Evolutionary conservation across 2,113 vertebrate species (phyloP).

Genomic region (Grallaria varia): DNA sequence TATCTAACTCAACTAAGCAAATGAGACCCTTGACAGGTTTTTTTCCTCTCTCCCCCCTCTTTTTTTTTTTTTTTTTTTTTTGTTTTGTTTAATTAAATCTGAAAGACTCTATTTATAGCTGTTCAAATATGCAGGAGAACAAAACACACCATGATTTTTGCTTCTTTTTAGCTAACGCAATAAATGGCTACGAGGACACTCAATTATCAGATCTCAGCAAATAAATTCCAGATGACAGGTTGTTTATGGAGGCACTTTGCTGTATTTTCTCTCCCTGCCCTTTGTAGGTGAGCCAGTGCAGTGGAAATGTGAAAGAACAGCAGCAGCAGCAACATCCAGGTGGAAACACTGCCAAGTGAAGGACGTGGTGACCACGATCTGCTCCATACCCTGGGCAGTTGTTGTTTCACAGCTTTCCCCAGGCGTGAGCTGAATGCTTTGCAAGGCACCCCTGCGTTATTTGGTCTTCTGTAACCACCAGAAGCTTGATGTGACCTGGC

Average conservation of each 20-base stretch:
- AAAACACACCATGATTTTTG: background rate
- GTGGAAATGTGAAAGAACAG: background rate
- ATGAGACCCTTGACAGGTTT: background rate
- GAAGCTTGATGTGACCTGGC: background rate
- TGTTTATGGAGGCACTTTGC: background rate
- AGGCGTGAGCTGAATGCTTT: background rate
- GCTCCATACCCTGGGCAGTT: background rate
- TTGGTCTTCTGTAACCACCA: background rate
- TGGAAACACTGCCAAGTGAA: background rate
- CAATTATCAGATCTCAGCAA: background rate
- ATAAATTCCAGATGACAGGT: background rate
- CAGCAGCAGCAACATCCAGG: background rate
- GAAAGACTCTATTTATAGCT: background rate
- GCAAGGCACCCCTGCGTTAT: background rate
- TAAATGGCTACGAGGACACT: background rate
- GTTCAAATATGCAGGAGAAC: background rate
- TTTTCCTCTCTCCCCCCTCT: fast-evolving
- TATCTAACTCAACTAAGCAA: background rate
- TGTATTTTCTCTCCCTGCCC: background rate
- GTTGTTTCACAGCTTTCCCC: background rate
- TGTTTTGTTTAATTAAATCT: background rate
- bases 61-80: too few relatives aligned
- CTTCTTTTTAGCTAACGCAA: background rate
- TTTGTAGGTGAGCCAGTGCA: background rate
- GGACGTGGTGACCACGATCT: background rate